Base-by-base conservation (phyloP, 2,797 vertebrate genomes). In the Falco peregrinus region DNA sequence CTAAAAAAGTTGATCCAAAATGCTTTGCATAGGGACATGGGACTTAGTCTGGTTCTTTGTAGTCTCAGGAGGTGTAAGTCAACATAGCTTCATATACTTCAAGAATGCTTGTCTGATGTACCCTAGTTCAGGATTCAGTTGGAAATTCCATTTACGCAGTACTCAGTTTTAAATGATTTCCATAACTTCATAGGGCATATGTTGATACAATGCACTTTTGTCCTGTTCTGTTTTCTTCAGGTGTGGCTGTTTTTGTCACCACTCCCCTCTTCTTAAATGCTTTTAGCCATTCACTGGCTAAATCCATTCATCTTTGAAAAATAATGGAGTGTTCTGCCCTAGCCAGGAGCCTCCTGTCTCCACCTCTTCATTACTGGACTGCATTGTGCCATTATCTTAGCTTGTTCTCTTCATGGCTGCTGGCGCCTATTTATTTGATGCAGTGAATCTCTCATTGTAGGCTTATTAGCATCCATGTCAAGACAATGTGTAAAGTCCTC, bases 391-490 rank as follows among this genome's bases (percentile, higher is more conserved):
- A 35, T 89, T 87, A 75, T 71, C 69, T 85, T 79, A 79, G 50
- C 70, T 93, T 84, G 85, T 68, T 90, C 84, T 79, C 85, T 88
- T 91, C 67, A 47, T 70, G 84, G 83, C 75, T 95, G 45, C 91
- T 96, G 87, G 75, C 73, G 78, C 26, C 64, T 89, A 51, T 89
- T 96, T 88, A 88, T 95, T 39, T 86, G 57, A 93, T 77, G 39
- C 39, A 56, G 57, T 7, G 10, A 84, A 75, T 87, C n/a, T 76
- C 86, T 90, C 90, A 76, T 51, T 85, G 64, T 25, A 91, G 86
- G 37, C 81, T 93, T 86, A 68, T 92, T 90, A 94, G 67, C 86
- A 94, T 95, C 90, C 59, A 51, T 77, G 92, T 89, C 94, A 97
- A 95, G 60, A 87, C 80, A 95, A 81, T 84, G 69, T 89, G 67